Evolutionary conservation across 2,797 vertebrate genomes (phyloP).

Genomic region (Serranus cabrilla): DNA sequence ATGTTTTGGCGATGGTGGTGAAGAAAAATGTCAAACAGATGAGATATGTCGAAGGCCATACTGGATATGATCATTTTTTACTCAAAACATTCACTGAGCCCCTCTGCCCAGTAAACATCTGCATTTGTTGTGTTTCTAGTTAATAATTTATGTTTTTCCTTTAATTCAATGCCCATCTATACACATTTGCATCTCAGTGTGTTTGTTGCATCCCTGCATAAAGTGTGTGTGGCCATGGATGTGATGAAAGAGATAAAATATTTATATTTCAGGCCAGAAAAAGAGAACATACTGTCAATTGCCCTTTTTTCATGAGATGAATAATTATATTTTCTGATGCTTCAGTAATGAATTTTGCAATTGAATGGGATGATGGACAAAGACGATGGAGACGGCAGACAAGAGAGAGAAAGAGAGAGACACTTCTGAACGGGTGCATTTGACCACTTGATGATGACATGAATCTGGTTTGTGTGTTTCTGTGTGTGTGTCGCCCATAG

Average conservation of each 20-base stretch:
- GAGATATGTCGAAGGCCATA: neutral
- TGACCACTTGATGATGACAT: constrained; percentile 45
- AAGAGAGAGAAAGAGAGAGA: constrained; percentile 5
- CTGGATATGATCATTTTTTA: neutral
- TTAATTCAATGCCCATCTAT: neutral
- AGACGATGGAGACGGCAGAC: constrained; percentile 26
- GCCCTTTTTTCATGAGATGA: constrained; percentile 6
- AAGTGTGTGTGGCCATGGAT: neutral
- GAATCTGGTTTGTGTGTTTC: constrained; percentile 18
- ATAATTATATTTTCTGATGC: constrained; percentile 20
- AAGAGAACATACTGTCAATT: constrained; percentile 15
- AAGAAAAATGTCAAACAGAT: neutral
- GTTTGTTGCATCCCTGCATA: neutral
- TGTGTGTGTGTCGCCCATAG: constrained; percentile 1
- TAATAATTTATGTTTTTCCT: neutral
- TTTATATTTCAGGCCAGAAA: constrained; percentile 7
- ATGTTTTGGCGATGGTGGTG: neutral
- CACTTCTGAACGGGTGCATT: constrained; percentile 19
- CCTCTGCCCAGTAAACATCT: neutral
- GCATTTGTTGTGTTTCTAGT: neutral
- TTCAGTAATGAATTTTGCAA: constrained; percentile 23
- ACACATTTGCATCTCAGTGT: neutral
- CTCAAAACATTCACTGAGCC: neutral
- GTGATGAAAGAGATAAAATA: neutral
- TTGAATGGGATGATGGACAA: constrained; percentile 31